phyloP scores from a whole-genome alignment of 2,113 vertebrate genomes.

The Scopus umbretta region DNA sequence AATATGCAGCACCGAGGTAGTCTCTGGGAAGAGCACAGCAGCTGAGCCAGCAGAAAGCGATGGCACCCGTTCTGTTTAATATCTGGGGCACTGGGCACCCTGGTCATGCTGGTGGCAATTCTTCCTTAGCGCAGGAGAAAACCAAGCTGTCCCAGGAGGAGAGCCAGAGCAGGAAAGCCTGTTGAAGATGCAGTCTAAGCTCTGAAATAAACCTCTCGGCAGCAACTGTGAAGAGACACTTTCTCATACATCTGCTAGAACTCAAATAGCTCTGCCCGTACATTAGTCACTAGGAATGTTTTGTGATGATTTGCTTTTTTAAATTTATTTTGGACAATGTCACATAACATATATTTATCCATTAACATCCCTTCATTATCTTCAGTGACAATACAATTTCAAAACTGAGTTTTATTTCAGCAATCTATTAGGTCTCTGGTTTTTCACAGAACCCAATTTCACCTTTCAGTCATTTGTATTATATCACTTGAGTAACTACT shows the following conservation, averaged over 20 bases:
- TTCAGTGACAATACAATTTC: not conserved
- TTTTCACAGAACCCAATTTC: not conserved
- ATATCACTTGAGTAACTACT: not conserved
- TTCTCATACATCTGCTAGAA: not conserved
- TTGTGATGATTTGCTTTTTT: not conserved
- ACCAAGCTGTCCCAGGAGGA: not conserved
- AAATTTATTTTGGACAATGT: not conserved
- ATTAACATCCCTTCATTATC: not conserved
- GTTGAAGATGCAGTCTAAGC: not conserved
- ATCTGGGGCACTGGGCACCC: not conserved
- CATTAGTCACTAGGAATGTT: not conserved
- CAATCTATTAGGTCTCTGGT: not conserved
- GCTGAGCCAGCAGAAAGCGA: not conserved
- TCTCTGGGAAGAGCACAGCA: not conserved
- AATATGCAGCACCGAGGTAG: not conserved
- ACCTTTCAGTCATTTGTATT: not conserved
- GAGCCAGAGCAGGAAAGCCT: not conserved
- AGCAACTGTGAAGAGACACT: not conserved
- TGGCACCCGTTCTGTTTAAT: not conserved
- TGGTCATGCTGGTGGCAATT: not conserved
- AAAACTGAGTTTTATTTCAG: not conserved
- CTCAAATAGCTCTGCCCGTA: not conserved
- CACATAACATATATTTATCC: not conserved
- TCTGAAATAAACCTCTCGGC: not conserved
- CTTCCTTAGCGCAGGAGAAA: not conserved